Base-by-base conservation (phyloP, 1,140 invertebrate genomes). In the Leptonema lineaticorne region DNA sequence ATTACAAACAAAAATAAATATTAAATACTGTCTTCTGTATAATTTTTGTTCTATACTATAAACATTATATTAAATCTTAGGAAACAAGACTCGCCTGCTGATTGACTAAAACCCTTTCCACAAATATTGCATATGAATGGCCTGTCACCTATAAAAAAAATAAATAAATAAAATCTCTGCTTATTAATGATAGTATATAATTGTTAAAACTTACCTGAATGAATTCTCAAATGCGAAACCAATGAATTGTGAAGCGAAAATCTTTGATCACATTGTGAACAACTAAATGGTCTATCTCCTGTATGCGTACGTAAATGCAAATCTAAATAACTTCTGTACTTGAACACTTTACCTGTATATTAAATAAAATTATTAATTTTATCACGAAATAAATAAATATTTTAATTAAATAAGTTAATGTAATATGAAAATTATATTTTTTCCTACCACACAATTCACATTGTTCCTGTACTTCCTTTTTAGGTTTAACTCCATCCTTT, bases 331-430 rank as follows among this genome's bases (percentile, higher is more conserved):
- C 60, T 69, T 28, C 66, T 28, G 50, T 70, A 73, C 33, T 70
- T 73, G 37, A 73, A 73, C 2, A 73, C 63, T 56, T 73, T 73
- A 27, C 71, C 71, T 72, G 46, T 67, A 72, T n/a, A n/a, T n/a
- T n/a, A n/a, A n/a, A n/a, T n/a, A n/a, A n/a, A n/a, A n/a, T n/a
- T n/a, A n/a, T n/a, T n/a, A n/a, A n/a, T n/a, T n/a, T n/a, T n/a
- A n/a, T n/a, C n/a, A n/a, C n/a, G n/a, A 65, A 9, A 53, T 48
- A 30, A 8, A 18, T 65, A 65, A 46, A 46, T n/a, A 26, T 53
- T 18, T 7, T 20, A 53, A 65, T 27, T 56, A n/a, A 28, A 18
- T 14, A 50, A 48, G 28, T 67, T 57, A 67, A 57, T 57, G 11
- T 33, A 33, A 33, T 11, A 41, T 41, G 37, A 41, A 2, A 14